A percentile compares a stretch with the other conserved stretches of the same genome.
Evolutionary conservation across 1,140 invertebrate species (phyloP).

Genomic region (Armadillidium nasatum): DNA sequence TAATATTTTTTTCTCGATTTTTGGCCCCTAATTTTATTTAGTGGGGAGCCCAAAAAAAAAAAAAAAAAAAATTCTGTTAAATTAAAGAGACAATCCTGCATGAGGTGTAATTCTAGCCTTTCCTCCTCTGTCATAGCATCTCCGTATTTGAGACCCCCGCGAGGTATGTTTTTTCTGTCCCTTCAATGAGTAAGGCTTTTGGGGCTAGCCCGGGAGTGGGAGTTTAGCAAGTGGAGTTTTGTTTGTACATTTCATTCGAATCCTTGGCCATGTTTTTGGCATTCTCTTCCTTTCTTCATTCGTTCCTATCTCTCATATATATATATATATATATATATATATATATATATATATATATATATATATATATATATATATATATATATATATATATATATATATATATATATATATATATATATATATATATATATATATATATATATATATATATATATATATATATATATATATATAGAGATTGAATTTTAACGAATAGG

Average conservation of each 20-base stretch:
- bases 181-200: neutral
- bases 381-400: neutral
- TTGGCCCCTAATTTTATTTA: neutral
- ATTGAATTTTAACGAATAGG: too few relatives aligned
- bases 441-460: slow-evolving; percentile 23
- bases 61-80: neutral
- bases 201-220: neutral
- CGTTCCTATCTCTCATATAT: too few relatives aligned
- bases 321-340: too few relatives aligned
- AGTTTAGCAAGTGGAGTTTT: too few relatives aligned
- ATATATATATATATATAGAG: neutral
- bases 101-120: slow-evolving; percentile 12
- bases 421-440: slow-evolving; percentile 19
- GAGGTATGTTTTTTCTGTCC: slow-evolving; percentile 1
- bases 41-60: too few relatives aligned
- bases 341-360: neutral
- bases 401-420: slow-evolving; percentile 9
- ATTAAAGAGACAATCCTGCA: neutral
- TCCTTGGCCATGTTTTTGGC: too few relatives aligned
- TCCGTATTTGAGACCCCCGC: slow-evolving; percentile 6
- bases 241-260: too few relatives aligned
- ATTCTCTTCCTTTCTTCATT: too few relatives aligned
- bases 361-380: slow-evolving; percentile 10
- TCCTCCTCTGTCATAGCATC: slow-evolving; percentile 11
- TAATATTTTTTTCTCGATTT: neutral